A percentile compares a stretch with the other conserved stretches of the same genome.
These are phyloP conservation scores for Idaea straminata DNA, from an alignment of 2,888 invertebrate species.

Conservation along the genomic window DNA sequence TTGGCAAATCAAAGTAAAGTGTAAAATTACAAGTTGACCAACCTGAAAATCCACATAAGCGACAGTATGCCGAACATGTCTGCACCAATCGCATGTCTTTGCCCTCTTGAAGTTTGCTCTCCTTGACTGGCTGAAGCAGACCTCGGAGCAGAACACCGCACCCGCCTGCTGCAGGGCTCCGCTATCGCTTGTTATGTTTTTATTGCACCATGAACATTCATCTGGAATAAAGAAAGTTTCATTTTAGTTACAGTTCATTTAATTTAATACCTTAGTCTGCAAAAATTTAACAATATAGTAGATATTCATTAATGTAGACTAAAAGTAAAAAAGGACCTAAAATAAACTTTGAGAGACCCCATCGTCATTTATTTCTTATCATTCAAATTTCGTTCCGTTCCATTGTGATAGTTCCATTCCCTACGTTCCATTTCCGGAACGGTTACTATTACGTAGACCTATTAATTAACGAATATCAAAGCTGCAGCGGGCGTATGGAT, in stretches of 20 bases:
- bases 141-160: conserved; percentile 89
- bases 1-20: neutral
- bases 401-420: too few relatives aligned
- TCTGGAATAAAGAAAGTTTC: conserved; percentile 54
- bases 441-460: neutral
- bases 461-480: conserved; percentile 13
- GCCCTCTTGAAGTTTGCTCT: conserved; percentile 94
- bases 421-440: too few relatives aligned
- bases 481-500: conserved; percentile 26
- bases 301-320: too few relatives aligned
- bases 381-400: too few relatives aligned
- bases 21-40: neutral
- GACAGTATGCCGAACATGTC: conserved; percentile 93
- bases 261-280: too few relatives aligned
- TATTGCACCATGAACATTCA: conserved; percentile 89
- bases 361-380: too few relatives aligned
- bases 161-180: conserved; percentile 74
- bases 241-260: neutral
- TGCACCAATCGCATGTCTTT: conserved; percentile 96
- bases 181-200: conserved; percentile 79
- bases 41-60: conserved; percentile 95
- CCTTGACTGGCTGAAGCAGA: conserved; percentile 94
- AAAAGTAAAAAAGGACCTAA: too few relatives aligned
- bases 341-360: too few relatives aligned
- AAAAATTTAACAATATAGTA: conserved; percentile 1